Conservation (phyloP, 2,113 vertebrate species). For the Nymphicus hollandicus region DNA sequence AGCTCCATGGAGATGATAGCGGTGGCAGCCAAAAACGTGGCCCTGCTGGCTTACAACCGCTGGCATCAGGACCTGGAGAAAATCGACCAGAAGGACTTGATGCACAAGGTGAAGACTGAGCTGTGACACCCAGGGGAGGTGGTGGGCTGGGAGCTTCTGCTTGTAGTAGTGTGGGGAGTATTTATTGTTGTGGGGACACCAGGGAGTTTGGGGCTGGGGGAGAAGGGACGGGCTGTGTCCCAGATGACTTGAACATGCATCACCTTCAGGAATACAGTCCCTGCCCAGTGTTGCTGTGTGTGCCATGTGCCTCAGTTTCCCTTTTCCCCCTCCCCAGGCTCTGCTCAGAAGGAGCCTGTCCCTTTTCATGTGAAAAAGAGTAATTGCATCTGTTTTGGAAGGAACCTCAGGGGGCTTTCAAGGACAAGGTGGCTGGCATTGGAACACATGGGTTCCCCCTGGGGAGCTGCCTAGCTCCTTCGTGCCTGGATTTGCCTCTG, state of each 20-base stretch:
- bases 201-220: background rate
- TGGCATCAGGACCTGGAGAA: constrained; percentile 92
- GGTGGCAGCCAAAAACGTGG: constrained; percentile 94
- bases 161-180: background rate
- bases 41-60: constrained; percentile 91
- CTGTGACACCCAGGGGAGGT: constrained; percentile 68
- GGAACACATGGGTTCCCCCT: fast-evolving
- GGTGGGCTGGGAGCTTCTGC: background rate
- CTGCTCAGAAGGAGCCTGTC: background rate
- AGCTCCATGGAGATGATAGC: constrained; percentile 95
- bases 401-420: background rate
- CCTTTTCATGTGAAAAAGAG: background rate
- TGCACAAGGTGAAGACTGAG: constrained; percentile 97
- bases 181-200: constrained; percentile 9
- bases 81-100: constrained; percentile 95
- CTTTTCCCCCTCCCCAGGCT: background rate
- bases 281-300: background rate
- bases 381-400: background rate
- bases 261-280: background rate
- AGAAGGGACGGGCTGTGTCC: background rate
- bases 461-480: background rate
- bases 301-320: background rate
- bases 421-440: fast-evolving
- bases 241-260: background rate
- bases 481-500: background rate